phyloP scores from a whole-genome alignment of 2,113 vertebrate species.

The Anser brachyrhynchus region DNA sequence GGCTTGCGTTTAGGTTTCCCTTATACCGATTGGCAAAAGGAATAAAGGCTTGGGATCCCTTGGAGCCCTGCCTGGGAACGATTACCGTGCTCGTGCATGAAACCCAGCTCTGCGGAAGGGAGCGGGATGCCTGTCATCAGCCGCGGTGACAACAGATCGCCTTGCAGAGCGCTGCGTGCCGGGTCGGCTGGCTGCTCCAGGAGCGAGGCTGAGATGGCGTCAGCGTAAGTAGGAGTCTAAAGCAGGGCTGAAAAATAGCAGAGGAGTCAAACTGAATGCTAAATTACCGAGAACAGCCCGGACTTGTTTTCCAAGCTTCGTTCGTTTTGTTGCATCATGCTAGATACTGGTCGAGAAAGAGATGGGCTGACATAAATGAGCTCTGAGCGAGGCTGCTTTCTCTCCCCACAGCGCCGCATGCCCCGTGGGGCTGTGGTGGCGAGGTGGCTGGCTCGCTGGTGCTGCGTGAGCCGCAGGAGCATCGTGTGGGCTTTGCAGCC shows the following conservation, averaged over 20 bases:
- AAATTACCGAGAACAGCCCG: neutral
- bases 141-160: neutral
- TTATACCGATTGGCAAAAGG: neutral
- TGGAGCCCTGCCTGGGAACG: neutral
- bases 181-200: neutral
- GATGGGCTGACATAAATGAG: neutral
- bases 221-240: neutral
- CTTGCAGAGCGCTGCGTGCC: neutral
- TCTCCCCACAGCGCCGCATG: rapidly evolving
- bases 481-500: neutral
- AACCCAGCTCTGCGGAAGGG: neutral
- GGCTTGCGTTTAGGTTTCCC: neutral
- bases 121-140: neutral
- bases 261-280: neutral
- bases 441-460: neutral
- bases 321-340: neutral
- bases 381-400: neutral
- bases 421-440: rapidly evolving
- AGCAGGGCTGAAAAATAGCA: neutral
- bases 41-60: neutral
- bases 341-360: neutral
- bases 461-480: neutral
- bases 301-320: conserved; percentile 27
- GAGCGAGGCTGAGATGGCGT: neutral
- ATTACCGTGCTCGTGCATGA: neutral